These are phyloP conservation scores for Norana najaformis DNA, from an alignment of 2,888 invertebrate genomes.

Conservation along the genomic window DNA sequence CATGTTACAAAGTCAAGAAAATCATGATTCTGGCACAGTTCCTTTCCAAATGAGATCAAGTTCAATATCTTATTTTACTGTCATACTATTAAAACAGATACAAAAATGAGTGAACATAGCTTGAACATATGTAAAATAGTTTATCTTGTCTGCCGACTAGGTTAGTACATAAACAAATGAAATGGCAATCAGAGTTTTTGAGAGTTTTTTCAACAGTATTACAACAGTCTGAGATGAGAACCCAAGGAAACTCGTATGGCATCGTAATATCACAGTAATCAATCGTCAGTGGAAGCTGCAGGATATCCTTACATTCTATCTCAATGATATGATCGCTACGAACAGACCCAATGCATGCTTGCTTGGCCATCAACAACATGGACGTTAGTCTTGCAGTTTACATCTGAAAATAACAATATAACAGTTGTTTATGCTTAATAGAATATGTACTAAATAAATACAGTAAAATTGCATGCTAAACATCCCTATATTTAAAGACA, in stretches of 20 bases:
- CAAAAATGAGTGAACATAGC: neutral
- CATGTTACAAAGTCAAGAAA: neutral
- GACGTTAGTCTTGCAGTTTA: neutral
- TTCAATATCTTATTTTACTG: too few species aligned
- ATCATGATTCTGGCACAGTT: neutral
- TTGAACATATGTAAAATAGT: neutral
- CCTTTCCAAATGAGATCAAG: neutral
- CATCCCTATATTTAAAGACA: neutral
- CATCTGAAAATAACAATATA: neutral
- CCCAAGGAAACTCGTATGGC: neutral
- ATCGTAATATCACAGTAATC: slow-evolving; percentile 1
- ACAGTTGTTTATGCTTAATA: neutral
- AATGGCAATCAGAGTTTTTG: neutral
- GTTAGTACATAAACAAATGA: neutral
- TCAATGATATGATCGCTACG: neutral
- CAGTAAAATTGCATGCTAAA: neutral
- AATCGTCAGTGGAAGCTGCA: slow-evolving; percentile 2
- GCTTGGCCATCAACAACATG: neutral
- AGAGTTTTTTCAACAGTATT: neutral
- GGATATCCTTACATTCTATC: neutral
- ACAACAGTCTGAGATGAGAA: neutral
- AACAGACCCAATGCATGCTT: neutral
- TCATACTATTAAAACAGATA: neutral
- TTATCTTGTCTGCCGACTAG: neutral
- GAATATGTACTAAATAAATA: neutral